Percentiles rank a stretch among this genome's conserved stretches.
Conservation (phyloP, 2,113 vertebrate species). For the Hoplias malabaricus region DNA sequence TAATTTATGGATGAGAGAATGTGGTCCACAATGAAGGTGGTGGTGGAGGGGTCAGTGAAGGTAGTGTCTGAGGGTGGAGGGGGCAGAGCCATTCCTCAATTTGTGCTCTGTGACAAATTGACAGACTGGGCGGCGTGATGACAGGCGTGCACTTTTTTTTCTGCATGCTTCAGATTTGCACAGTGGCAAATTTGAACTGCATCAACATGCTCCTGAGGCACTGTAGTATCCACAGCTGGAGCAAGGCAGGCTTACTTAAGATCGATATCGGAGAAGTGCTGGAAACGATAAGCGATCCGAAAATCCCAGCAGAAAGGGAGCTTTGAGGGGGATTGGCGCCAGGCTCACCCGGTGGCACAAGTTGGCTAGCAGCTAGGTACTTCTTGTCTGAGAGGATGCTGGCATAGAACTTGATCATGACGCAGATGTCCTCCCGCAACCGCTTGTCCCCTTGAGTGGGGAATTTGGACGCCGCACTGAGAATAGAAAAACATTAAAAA, state of each 20-base stretch:
- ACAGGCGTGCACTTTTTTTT: slow-evolving; percentile 49
- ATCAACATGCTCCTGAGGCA: slow-evolving; percentile 64
- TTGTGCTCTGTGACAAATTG: slow-evolving; percentile 51
- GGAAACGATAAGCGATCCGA: slow-evolving; percentile 81
- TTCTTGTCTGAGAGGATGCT: slow-evolving; percentile 98
- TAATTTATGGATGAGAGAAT: slow-evolving; percentile 39
- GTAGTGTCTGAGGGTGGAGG: not conserved
- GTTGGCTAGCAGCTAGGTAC: slow-evolving; percentile 91
- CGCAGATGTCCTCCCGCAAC: slow-evolving; percentile 93
- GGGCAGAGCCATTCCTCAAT: slow-evolving; percentile 52
- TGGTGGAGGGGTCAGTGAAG: slow-evolving; percentile 18
- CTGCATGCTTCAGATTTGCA: slow-evolving; percentile 66
- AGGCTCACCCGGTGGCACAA: slow-evolving; percentile 92
- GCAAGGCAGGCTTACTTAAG: slow-evolving; percentile 76
- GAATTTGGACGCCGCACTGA: slow-evolving; percentile 86
- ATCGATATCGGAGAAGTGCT: slow-evolving; percentile 79
- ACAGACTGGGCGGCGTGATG: slow-evolving; percentile 38
- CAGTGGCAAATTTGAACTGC: slow-evolving; percentile 63
- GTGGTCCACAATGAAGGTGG: slow-evolving; percentile 20
- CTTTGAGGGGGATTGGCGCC: slow-evolving; percentile 73
- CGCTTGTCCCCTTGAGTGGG: slow-evolving; percentile 91
- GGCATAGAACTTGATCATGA: slow-evolving; percentile 94
- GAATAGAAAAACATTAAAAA: slow-evolving; percentile 28
- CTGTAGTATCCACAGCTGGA: slow-evolving; percentile 55
- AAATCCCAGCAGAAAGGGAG: slow-evolving; percentile 77